phyloP scores from a whole-genome alignment of 2,113 vertebrate genomes.

The Ptilorrhoa leucosticta region DNA sequence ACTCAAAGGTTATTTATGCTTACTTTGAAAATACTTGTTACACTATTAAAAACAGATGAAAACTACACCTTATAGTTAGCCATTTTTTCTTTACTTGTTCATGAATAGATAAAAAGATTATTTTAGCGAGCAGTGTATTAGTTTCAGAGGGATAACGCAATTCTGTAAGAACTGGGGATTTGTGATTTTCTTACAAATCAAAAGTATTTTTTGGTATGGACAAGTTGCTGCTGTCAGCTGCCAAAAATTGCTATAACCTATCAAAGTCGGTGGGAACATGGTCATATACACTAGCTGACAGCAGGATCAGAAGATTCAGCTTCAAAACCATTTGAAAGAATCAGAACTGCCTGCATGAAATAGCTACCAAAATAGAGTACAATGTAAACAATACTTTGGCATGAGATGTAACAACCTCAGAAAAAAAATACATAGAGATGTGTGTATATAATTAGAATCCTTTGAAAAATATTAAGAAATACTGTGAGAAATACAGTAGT shows the following conservation, averaged over 20 bases:
- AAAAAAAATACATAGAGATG: neutral
- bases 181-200: neutral
- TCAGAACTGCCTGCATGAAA: neutral
- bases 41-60: neutral
- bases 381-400: neutral
- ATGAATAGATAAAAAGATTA: neutral
- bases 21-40: neutral
- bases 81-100: neutral
- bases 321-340: constrained; percentile 32
- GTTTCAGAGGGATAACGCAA: neutral
- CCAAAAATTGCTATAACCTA: neutral
- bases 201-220: neutral
- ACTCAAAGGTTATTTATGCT: neutral
- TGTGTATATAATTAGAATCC: neutral
- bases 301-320: neutral
- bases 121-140: neutral
- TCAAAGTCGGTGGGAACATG: neutral
- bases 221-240: neutral
- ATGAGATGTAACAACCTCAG: neutral
- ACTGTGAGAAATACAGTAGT: neutral
- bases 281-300: neutral
- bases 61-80: neutral
- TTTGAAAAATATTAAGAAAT: neutral
- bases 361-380: neutral
- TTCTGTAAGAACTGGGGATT: neutral